A percentile compares a stretch with the other conserved stretches of the same genome.
Evolutionary conservation across 2,797 vertebrate species (phyloP).

Genomic region (Melanotaenia maccullochi): DNA sequence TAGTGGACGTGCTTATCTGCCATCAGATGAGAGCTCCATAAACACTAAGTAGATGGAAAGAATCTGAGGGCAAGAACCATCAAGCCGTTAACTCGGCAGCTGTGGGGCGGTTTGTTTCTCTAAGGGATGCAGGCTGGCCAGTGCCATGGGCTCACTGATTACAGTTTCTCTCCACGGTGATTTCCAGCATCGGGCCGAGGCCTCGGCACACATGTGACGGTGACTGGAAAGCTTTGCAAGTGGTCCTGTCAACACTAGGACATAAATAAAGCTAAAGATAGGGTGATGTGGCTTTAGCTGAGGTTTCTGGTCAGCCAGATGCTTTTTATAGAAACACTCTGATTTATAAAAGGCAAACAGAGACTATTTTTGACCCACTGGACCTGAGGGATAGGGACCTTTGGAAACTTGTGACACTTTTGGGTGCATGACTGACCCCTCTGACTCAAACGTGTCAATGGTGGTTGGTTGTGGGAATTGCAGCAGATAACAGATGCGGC

Average conservation of each 20-base stretch:
- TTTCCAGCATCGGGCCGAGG: slow-evolving; percentile 68
- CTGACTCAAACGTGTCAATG: slow-evolving; percentile 75
- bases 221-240: slow-evolving; percentile 86
- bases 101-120: slow-evolving; percentile 70
- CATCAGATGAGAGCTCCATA: slow-evolving; percentile 68
- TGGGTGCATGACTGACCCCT: slow-evolving; percentile 80
- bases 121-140: slow-evolving; percentile 49
- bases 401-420: slow-evolving; percentile 83
- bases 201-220: slow-evolving; percentile 77
- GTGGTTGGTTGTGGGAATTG: slow-evolving; percentile 65
- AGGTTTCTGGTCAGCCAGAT: slow-evolving; percentile 78
- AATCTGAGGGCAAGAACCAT: slow-evolving; percentile 74
- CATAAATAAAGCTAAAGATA: slow-evolving; percentile 91
- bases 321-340: slow-evolving; percentile 93
- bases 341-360: slow-evolving; percentile 88
- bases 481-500: slow-evolving; percentile 70
- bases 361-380: slow-evolving; percentile 86
- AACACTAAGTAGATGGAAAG: slow-evolving; percentile 82
- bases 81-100: slow-evolving; percentile 74
- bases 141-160: slow-evolving; percentile 47
- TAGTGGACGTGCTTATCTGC: slow-evolving; percentile 69
- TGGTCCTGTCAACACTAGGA: slow-evolving; percentile 88
- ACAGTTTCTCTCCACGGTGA: slow-evolving; percentile 67
- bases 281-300: slow-evolving; percentile 78
- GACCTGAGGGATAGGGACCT: slow-evolving; percentile 69